Percentiles rank a stretch among this genome's conserved stretches.
Evolutionary conservation across 2,797 vertebrate genomes (phyloP).

Genomic region (Lophotriccus pileatus): DNA sequence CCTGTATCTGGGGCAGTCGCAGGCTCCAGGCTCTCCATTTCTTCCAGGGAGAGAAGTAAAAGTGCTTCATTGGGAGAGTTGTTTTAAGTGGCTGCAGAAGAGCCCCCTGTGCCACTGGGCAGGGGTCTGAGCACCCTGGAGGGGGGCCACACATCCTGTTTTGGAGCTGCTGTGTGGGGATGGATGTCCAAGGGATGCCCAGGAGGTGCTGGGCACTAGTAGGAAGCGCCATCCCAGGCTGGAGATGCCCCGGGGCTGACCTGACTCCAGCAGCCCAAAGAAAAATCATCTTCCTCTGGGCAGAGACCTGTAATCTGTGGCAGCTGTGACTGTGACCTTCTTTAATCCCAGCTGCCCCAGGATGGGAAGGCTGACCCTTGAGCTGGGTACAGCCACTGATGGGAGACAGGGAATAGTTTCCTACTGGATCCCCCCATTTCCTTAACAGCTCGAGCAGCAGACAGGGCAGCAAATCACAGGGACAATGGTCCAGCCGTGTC

Average conservation of each 20-base stretch:
- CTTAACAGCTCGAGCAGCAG: neutral
- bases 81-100: neutral
- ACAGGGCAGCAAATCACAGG: rapidly evolving
- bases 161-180: rapidly evolving
- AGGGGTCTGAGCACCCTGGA: rapidly evolving
- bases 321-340: rapidly evolving
- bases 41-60: neutral
- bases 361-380: neutral
- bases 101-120: rapidly evolving
- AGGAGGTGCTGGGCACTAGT: neutral
- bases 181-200: neutral
- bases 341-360: neutral
- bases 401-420: neutral
- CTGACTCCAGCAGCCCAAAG: rapidly evolving
- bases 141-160: rapidly evolving
- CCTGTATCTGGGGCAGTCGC: constrained; percentile 8
- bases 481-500: neutral
- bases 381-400: neutral
- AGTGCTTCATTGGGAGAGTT: rapidly evolving
- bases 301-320: neutral
- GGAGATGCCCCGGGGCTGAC: rapidly evolving
- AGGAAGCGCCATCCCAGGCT: neutral
- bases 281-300: neutral
- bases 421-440: neutral
- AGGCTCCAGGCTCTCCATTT: neutral